Evolutionary conservation across 2,113 vertebrate species (phyloP).

Genomic region (Protobothrops mucrosquamatus): DNA sequence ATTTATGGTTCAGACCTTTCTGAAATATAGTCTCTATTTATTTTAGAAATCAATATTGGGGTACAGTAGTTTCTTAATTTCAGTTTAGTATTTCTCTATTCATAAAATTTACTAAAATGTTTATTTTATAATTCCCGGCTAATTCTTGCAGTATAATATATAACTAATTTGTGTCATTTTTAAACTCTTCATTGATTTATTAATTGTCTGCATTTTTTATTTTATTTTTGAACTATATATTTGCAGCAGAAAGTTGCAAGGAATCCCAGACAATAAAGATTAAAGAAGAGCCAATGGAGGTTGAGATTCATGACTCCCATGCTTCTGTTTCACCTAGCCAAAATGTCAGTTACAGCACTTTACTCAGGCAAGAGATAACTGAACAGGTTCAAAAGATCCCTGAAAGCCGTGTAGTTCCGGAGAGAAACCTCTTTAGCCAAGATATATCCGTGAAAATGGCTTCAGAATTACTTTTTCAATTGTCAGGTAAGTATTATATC

Average conservation of each 20-base stretch:
- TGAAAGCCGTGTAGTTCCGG: slow-evolving; percentile 82
- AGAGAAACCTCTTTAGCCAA: slow-evolving; percentile 96
- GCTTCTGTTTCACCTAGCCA: slow-evolving; percentile 76
- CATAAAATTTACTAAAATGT: neutral
- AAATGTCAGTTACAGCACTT: slow-evolving; percentile 89
- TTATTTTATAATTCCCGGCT: neutral
- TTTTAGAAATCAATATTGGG: neutral
- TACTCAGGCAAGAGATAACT: slow-evolving; percentile 82
- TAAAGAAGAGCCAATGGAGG: slow-evolving; percentile 97
- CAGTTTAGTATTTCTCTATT: neutral
- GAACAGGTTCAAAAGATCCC: slow-evolving; percentile 84
- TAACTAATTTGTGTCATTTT: slow-evolving; percentile 24
- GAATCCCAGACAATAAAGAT: slow-evolving; percentile 84
- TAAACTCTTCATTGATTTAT: slow-evolving; percentile 17
- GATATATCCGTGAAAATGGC: slow-evolving; percentile 99
- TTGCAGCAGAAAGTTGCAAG: slow-evolving; percentile 90
- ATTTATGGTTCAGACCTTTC: neutral
- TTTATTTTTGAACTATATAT: slow-evolving; percentile 22
- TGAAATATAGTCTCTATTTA: neutral
- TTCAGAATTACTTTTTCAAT: slow-evolving; percentile 95
- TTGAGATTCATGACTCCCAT: slow-evolving; percentile 83
- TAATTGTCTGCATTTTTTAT: slow-evolving; percentile 18
- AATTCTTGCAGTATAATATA: neutral
- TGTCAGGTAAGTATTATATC: slow-evolving; percentile 81
- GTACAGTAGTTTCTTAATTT: slow-evolving; percentile 28